Evolutionary conservation across 2,113 vertebrate genomes (phyloP).

Genomic region (Empidonax alnorum): DNA sequence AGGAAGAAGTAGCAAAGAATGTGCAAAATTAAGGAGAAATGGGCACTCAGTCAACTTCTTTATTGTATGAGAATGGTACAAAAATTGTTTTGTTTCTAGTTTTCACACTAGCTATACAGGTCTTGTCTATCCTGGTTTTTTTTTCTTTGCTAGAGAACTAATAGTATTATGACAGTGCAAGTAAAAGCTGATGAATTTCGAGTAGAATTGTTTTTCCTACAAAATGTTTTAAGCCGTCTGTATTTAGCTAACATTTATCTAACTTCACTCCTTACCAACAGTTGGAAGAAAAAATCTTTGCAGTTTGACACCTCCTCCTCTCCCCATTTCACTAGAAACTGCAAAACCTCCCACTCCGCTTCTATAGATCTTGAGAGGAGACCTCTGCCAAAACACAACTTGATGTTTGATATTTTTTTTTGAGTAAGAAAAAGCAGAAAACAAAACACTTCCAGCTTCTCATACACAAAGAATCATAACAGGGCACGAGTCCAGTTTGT

Average conservation of each 20-base stretch:
- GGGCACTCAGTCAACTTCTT: background rate
- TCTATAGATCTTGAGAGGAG: background rate
- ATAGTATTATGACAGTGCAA: conserved; percentile 67
- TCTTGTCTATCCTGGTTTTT: conserved; percentile 49
- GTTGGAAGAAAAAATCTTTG: conserved; percentile 60
- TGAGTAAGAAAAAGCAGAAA: conserved; percentile 38
- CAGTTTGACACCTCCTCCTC: conserved; percentile 61
- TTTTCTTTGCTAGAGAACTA: conserved; percentile 48
- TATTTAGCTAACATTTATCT: conserved; percentile 68
- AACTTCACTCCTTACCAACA: conserved; percentile 55
- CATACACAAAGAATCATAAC: conserved; percentile 43
- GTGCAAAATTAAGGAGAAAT: background rate
- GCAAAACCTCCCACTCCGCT: conserved; percentile 58
- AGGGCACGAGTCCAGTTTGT: conserved; percentile 19
- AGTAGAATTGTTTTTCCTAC: conserved; percentile 48
- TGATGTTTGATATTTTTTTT: background rate
- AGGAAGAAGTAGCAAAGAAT: background rate
- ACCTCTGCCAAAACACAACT: conserved; percentile 56
- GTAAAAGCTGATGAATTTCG: conserved; percentile 52
- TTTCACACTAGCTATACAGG: conserved; percentile 1
- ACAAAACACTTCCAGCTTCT: conserved; percentile 36
- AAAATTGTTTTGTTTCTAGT: background rate
- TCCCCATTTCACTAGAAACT: conserved; percentile 42
- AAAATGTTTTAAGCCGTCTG: conserved; percentile 47
- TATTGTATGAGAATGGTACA: background rate